Percentiles rank a stretch among this genome's conserved stretches.
Evolutionary conservation across 2,797 vertebrate genomes (phyloP).

Genomic region (Spea hammondii): DNA sequence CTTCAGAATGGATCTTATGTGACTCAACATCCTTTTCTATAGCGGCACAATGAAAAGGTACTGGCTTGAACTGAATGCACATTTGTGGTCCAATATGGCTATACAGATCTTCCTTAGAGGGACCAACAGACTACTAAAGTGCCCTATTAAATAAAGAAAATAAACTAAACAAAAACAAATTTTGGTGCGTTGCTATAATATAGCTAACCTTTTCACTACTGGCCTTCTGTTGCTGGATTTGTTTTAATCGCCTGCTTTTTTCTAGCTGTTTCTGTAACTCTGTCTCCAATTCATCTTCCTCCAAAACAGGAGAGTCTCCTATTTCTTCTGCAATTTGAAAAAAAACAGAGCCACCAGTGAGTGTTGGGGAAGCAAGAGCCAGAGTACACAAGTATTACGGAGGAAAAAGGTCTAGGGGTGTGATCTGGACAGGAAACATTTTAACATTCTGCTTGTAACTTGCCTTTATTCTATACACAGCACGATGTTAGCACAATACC

Average conservation of each 20-base stretch:
- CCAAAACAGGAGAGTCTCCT: constrained; percentile 64
- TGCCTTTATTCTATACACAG: neutral
- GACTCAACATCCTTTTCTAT: too few species aligned
- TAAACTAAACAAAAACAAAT: neutral
- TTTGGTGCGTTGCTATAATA: too few species aligned
- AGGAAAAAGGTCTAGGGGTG: neutral
- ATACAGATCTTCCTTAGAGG: too few species aligned
- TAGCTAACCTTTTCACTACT: constrained; percentile 76
- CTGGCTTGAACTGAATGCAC: too few species aligned
- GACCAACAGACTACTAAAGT: neutral
- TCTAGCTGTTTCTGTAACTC: constrained; percentile 91
- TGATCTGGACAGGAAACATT: neutral
- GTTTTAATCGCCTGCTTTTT: constrained; percentile 81
- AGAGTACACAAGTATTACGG: neutral
- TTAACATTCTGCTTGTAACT: too few species aligned
- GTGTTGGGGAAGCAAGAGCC: neutral
- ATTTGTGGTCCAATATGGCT: too few species aligned
- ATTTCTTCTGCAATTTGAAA: constrained; percentile 60
- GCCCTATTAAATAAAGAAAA: neutral
- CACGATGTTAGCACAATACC: neutral
- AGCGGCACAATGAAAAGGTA: too few species aligned
- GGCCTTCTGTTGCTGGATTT: constrained; percentile 79
- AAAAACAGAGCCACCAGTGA: neutral
- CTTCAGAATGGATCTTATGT: too few species aligned
- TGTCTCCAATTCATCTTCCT: constrained; percentile 86